These are phyloP conservation scores for Ceratosolen fusciceps DNA, from an alignment of 1,140 invertebrate genomes.

Conservation along the genomic window DNA sequence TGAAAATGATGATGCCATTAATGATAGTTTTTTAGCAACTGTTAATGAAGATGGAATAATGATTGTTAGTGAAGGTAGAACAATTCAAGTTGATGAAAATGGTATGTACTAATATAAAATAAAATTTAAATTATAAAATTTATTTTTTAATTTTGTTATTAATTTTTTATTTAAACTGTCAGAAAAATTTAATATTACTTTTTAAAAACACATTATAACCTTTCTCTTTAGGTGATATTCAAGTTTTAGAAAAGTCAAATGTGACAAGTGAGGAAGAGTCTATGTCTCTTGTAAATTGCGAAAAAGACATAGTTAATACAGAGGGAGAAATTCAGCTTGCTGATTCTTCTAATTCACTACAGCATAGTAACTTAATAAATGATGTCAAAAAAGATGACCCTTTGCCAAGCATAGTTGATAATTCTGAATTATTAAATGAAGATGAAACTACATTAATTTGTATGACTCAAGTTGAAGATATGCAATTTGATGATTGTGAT, in stretches of 20 bases:
- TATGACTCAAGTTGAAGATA: constrained; percentile 58
- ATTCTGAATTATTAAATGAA: constrained; percentile 53
- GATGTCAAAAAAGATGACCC: constrained; percentile 51
- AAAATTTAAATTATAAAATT: constrained; percentile 6
- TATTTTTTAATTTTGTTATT: neutral
- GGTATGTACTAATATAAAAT: constrained; percentile 50
- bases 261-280: constrained; percentile 43
- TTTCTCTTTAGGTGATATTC: constrained; percentile 66
- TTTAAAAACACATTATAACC: constrained; percentile 37
- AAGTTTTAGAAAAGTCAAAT: constrained; percentile 58
- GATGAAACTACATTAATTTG: constrained; percentile 55
- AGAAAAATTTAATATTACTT: neutral
- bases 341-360: constrained; percentile 12
- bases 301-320: constrained; percentile 30
- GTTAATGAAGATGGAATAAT: constrained; percentile 63
- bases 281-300: constrained; percentile 37
- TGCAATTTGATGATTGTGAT: constrained; percentile 55
- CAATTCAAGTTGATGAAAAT: constrained; percentile 66
- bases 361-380: neutral
- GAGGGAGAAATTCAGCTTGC: constrained; percentile 22
- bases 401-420: constrained; percentile 58
- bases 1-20: constrained; percentile 54
- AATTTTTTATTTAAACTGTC: neutral
- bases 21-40: constrained; percentile 62
- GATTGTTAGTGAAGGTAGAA: constrained; percentile 61